Evolutionary conservation across 2,888 invertebrate genomes (phyloP), one percentile per base, ranked within the genome.

Genomic region (Diarsia dahlii): DNA sequence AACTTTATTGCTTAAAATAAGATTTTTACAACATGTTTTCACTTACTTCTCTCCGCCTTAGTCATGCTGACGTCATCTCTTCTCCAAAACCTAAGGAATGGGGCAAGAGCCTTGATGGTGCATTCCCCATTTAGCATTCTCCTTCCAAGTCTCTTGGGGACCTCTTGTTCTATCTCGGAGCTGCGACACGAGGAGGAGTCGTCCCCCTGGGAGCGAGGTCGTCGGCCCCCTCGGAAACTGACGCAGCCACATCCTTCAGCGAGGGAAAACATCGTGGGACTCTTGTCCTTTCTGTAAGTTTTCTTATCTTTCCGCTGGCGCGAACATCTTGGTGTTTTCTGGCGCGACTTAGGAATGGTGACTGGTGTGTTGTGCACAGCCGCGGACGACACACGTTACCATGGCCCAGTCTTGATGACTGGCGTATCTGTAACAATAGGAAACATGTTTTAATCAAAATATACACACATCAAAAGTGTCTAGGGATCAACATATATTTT

Each of bases 11-110:
- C 8, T 46, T 46, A 13, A 46, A 67, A 77, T 70, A 1, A 15
- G 34, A 58, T 39, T 64, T 54, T 46, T 18, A 52, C 58, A 69
- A 69, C 15, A 72, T 50, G 20, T 66, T 39, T 74, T 94, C 97
- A 87, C 87, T 98, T 94, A 98, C 98, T 98, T 96, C 98, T 97
- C 94, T 98, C 98, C 76, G 98, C 97, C 93, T 98, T 98, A 39
- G 98, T 98, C 98, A 98, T 98, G 94, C 98, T 98, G 93, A 97
- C 97, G 85, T 98, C 97, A 86, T 97, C 97, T 84, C 97, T 97
- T 80, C 97, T 97, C 97, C 98, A 98, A 89, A 97, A 97, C 88
- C 97, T 97, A 85, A 98, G 96, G 90, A 98, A 97, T 0, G 97
- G 97, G 88, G 97, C 97, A 88, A 97, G 91, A 54, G 97, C 95